Evolutionary conservation across 2,113 vertebrate species (phyloP), one percentile per base, ranked within the genome.

Genomic region (Apistogramma diplotaenia): DNA sequence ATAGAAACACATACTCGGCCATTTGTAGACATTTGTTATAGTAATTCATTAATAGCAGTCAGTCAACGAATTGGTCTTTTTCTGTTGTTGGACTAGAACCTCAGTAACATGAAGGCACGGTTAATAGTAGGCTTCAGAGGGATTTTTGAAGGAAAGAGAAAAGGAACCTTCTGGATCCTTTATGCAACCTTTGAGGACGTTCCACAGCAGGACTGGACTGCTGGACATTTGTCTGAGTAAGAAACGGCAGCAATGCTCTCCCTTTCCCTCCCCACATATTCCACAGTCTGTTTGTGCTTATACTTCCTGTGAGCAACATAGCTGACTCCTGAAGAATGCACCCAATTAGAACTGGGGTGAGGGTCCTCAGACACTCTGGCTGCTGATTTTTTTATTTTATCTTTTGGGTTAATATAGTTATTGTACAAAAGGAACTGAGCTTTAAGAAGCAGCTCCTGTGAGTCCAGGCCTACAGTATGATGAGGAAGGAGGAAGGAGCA

Each of bases 271-370:
- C n/a, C 46, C 54, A 35, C 76, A n/a, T 79, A 82, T 58, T 78
- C 76, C 79, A 82, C 74, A 83, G 54, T 73, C 65, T 78, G 89
- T 92, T 91, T 93, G 88, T 90, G 77, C 85, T 89, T 82, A 61
- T 57, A 59, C 89, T 92, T 94, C 91, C 91, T 91, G 84, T 84
- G 86, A 90, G 85, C 89, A 91, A 90, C 87, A 89, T 37, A 89
- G 87, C 67, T 89, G 91, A 92, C 91, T 92, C 81, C 81, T 86
- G 76, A 93, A 90, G 89, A 94, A 93, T 91, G 89, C 79, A 78
- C 51, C 88, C 84, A 92, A 92, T 92, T 93, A 90, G 73, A 13
- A 46, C 49, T 15, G 3, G 43, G 7, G 6, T 9, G 79, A 1
- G 23, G 2, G 40, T 13, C 13, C n/a, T 81, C 8, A 8, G 18